Conservation (phyloP, 2,888 invertebrate species). For the Gonocerus acuteangulatus region DNA sequence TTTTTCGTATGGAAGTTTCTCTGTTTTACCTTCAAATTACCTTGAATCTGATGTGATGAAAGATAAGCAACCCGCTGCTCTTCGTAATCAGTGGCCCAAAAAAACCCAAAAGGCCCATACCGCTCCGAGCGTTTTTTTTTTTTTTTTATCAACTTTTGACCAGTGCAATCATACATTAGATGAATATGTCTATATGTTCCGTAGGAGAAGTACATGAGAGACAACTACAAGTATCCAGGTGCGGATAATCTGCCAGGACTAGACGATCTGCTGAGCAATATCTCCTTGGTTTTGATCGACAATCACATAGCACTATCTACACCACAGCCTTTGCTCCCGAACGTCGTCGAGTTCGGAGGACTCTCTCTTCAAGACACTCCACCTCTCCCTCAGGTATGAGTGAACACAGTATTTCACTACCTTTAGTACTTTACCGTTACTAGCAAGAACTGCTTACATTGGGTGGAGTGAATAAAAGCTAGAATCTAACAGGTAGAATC, state of each 20-base stretch:
- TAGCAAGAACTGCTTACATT: no score
- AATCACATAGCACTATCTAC: constrained; percentile 43
- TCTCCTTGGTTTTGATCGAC: constrained; percentile 9
- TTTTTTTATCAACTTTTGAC: no score
- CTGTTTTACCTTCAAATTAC: no score
- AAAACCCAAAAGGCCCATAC: no score
- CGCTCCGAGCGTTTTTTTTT: no score
- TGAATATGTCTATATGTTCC: not conserved
- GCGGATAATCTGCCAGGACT: constrained; percentile 13
- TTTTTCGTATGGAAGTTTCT: no score
- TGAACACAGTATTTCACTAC: not conserved
- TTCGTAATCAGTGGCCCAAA: no score
- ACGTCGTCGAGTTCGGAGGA: constrained; percentile 75
- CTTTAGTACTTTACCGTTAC: not conserved
- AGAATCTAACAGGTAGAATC: no score
- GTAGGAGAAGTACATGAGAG: constrained; percentile 16
- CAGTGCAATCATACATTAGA: no score
- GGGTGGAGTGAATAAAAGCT: no score
- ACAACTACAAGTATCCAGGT: constrained; percentile 28
- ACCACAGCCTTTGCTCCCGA: constrained; percentile 66
- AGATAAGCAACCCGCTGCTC: no score
- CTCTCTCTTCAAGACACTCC: constrained; percentile 69
- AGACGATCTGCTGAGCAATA: not conserved
- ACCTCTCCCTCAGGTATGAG: constrained; percentile 50
- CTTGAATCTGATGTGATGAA: no score